Conservation (phyloP, 2,888 invertebrate species). For the Neoscelio sp. region DNA sequence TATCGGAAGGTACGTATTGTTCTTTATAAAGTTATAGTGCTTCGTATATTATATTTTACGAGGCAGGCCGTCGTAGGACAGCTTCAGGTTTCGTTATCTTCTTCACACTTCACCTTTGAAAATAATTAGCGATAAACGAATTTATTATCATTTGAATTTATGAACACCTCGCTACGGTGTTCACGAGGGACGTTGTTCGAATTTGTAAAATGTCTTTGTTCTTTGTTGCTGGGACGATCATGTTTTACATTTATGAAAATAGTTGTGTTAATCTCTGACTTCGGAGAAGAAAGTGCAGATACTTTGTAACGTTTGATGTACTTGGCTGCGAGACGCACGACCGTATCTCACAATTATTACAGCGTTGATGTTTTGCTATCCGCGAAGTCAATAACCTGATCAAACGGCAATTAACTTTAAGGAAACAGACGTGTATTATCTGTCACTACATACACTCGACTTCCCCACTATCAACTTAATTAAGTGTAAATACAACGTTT, state of each 20-base stretch:
- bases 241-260: constrained; percentile 14
- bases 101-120: constrained; percentile 18
- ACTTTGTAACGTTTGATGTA: constrained; percentile 30
- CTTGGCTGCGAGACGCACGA: constrained; percentile 17
- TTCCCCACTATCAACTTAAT: too few relatives aligned
- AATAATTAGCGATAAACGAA: constrained; percentile 18
- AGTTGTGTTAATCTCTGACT: constrained; percentile 14
- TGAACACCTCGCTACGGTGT: too few relatives aligned
- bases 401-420: constrained; percentile 16
- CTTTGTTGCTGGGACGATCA: background rate
- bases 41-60: too few relatives aligned
- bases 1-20: too few relatives aligned
- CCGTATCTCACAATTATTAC: constrained; percentile 7
- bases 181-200: background rate
- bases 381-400: constrained; percentile 29
- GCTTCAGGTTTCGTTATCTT: background rate
- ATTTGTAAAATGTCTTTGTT: constrained; percentile 17
- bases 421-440: constrained; percentile 19
- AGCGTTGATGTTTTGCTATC: constrained; percentile 11
- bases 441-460: too few relatives aligned
- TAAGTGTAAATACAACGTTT: too few relatives aligned
- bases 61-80: background rate
- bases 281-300: constrained; percentile 14
- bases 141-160: constrained; percentile 18
- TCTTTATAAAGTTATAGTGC: too few relatives aligned